A percentile compares a stretch with the other conserved stretches of the same genome.
Evolutionary conservation across 2,888 invertebrate species (phyloP).

Genomic region (Euplexia lucipara): DNA sequence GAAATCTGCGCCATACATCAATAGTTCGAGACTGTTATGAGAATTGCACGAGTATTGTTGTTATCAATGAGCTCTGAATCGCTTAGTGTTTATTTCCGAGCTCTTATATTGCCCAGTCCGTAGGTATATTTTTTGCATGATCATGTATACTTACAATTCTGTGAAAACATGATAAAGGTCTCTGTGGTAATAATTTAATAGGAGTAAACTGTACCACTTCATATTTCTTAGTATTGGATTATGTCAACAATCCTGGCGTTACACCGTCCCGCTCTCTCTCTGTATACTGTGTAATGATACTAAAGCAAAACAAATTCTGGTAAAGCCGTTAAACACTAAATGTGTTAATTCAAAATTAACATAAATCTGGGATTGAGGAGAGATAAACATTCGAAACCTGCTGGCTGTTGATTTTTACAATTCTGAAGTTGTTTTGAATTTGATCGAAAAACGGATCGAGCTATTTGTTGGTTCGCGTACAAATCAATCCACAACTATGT

Average conservation of each 20-base stretch:
- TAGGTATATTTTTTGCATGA: constrained; percentile 5
- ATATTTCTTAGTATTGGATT: constrained; percentile 11
- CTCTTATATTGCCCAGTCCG: background rate
- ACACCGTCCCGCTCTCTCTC: too few relatives aligned
- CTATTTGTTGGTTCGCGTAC: constrained; percentile 16
- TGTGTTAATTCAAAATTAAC: constrained; percentile 11
- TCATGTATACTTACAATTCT: background rate
- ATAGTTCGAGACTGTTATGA: background rate
- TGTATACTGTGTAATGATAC: too few relatives aligned
- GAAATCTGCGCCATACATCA: constrained; percentile 17
- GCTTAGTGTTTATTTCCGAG: constrained; percentile 12
- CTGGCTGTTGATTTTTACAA: constrained; percentile 26
- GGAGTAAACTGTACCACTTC: constrained; percentile 9
- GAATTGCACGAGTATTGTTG: constrained; percentile 6
- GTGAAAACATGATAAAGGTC: background rate
- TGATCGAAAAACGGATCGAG: background rate
- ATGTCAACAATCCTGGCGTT: background rate
- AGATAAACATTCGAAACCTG: constrained; percentile 1
- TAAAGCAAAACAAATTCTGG: too few relatives aligned
- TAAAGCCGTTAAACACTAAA: background rate
- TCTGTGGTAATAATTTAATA: constrained; percentile 14
- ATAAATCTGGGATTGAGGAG: background rate
- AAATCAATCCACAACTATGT: constrained; percentile 10
- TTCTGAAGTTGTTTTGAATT: constrained; percentile 21
- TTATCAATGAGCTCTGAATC: constrained; percentile 12